phyloP scores from a whole-genome alignment of 2,888 invertebrate species.

The Eristalis tenax region DNA sequence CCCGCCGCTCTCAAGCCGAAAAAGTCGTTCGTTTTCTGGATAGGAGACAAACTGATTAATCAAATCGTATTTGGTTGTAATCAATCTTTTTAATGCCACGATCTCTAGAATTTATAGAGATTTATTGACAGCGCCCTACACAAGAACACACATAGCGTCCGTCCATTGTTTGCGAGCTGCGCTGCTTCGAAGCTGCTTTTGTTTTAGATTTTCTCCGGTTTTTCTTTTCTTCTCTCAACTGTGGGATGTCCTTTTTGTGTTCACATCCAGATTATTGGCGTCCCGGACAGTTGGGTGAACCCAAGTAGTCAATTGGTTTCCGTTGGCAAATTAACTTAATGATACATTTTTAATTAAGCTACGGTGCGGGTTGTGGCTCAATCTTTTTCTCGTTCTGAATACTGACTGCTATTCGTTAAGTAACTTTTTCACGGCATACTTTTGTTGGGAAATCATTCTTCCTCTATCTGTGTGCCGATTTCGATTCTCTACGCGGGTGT shows the following conservation, averaged over 20 bases:
- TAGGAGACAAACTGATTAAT: conserved; percentile 66
- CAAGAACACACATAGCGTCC: conserved; percentile 9
- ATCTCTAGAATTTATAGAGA: conserved; percentile 69
- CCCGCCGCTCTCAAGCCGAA: not conserved
- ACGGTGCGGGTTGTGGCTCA: not conserved
- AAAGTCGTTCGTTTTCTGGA: conserved; percentile 17
- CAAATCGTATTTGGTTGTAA: conserved; percentile 69
- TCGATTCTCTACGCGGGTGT: too few relatives aligned
- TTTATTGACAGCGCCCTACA: conserved; percentile 65
- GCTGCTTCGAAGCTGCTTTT: conserved; percentile 17
- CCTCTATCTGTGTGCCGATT: not conserved
- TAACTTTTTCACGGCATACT: not conserved
- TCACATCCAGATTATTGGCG: conserved; percentile 41
- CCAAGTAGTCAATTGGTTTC: conserved; percentile 36
- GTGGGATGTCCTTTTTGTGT: not conserved
- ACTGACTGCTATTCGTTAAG: not conserved
- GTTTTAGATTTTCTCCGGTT: conserved; percentile 2
- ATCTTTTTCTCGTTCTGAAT: not conserved
- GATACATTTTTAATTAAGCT: conserved; percentile 52
- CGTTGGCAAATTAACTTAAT: conserved; percentile 52
- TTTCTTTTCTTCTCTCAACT: not conserved
- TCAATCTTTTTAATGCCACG: conserved; percentile 71
- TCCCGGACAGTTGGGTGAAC: conserved; percentile 23
- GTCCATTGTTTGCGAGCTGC: conserved; percentile 24
- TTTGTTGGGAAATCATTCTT: not conserved